These are phyloP conservation scores for Stomatorhinus walkeri DNA, from an alignment of 2,797 vertebrate species.

Conservation along the genomic window DNA sequence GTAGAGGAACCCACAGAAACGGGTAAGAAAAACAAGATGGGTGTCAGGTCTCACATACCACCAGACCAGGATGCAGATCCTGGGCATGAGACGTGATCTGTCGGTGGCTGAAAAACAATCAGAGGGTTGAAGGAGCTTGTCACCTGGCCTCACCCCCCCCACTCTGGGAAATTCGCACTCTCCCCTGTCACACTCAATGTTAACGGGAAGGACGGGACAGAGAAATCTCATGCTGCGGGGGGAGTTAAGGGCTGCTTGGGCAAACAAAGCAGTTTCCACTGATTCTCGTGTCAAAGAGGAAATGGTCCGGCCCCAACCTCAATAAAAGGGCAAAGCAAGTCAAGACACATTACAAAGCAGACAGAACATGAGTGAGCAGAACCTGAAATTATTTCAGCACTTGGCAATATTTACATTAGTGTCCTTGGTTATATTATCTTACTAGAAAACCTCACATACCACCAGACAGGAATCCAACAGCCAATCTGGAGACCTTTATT, in stretches of 20 bases:
- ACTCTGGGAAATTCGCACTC: neutral
- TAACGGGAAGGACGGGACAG: neutral
- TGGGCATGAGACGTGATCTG: neutral
- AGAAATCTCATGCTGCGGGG: constrained; percentile 12
- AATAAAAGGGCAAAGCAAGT: constrained; percentile 53
- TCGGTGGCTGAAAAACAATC: neutral
- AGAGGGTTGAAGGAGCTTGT: neutral
- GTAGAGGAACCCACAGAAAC: neutral
- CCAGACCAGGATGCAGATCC: neutral
- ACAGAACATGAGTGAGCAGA: neutral
- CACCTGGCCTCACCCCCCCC: neutral
- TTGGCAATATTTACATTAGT: neutral
- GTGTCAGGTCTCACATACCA: neutral
- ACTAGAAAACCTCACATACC: neutral
- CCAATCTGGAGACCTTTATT: neutral
- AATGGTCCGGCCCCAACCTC: constrained; percentile 56
- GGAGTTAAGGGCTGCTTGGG: constrained; percentile 43
- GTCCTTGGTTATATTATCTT: neutral
- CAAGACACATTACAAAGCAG: constrained; percentile 27
- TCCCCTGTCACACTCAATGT: neutral
- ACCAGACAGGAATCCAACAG: neutral
- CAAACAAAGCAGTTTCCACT: constrained; percentile 48
- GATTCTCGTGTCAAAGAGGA: constrained; percentile 56
- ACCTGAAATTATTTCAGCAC: neutral
- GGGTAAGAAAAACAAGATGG: neutral